Base-by-base conservation (phyloP, 2,113 vertebrate genomes). In the Ursus arctos region DNA sequence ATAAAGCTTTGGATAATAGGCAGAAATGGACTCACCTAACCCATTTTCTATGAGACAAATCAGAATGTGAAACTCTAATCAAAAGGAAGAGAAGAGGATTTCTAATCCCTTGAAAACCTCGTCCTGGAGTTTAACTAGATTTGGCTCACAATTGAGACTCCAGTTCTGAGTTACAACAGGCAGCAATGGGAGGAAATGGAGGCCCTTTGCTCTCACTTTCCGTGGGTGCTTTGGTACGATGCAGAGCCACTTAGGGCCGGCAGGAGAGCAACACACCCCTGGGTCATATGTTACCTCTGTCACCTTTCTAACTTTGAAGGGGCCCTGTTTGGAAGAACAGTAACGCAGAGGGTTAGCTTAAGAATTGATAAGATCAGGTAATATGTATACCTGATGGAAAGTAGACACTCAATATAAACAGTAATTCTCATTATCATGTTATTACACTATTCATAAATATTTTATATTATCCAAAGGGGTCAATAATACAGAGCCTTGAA, bases 41-140 rank as follows among this genome's bases (percentile, higher is more conserved):
- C 36, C 55, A 71, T 98, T 97, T 83, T 72, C 15, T 22, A 43
- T 49, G 67, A 69, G 63, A 61, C 40, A 89, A 86, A 81, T 88
- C 21, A 90, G 18, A 94, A 90, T 12, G 51, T 55, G 82, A 91
- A 96, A 77, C 14, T 74, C 4, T 18, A 69, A 87, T 85, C 77
- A 83, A 97, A 91, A 93, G 26, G 22, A 74, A 81, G 79, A 72
- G n/a, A 49, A 72, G 55, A 82, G 33, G 36, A 33, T 74, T 61
- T 87, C 15, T 7, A 33, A 80, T 72, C n/a, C 10, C 49, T 91
- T 92, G n/a, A 61, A 36, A 88, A 80, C 26, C 5, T 77, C 12
- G 8, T 82, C 26, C 31, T 1, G n/a, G 33, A 28, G 28, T 57
- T 88, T 79, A 71, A 26, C 49, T 76, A 40, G 55, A 31, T 36